A percentile compares a stretch with the other conserved stretches of the same genome.
Conservation (phyloP, 2,113 vertebrate genomes). For the Cromileptes altivelis region DNA sequence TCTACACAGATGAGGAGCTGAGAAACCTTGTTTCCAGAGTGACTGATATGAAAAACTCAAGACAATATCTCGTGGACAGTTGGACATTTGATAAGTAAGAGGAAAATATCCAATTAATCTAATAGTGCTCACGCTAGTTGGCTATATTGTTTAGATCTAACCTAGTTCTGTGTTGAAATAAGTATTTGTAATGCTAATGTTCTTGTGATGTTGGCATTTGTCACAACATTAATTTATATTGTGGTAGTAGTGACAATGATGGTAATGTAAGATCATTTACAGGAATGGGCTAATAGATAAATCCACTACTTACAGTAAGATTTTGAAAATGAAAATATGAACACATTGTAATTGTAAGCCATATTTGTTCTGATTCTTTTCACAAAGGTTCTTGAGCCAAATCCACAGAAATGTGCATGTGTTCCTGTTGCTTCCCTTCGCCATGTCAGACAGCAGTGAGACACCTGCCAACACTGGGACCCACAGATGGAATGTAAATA, state of each 20-base stretch:
- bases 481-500: conserved; percentile 30
- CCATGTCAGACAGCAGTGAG: background rate
- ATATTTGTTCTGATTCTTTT: conserved; percentile 12
- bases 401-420: conserved; percentile 86
- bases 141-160: background rate
- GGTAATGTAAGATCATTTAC: background rate
- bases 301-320: too few species aligned
- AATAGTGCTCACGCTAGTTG: background rate
- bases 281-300: too few species aligned
- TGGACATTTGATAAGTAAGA: conserved; percentile 84
- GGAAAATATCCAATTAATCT: background rate
- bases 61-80: conserved; percentile 66
- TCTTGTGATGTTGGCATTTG: background rate
- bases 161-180: background rate
- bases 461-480: conserved; percentile 1
- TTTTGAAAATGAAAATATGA: too few species aligned
- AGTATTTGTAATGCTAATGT: background rate
- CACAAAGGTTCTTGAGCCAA: conserved; percentile 73
- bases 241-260: background rate
- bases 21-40: conserved; percentile 67
- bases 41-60: conserved; percentile 56
- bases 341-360: background rate
- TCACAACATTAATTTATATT: background rate
- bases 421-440: conserved; percentile 83
- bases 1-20: conserved; percentile 79